Evolutionary conservation across 2,113 vertebrate genomes (phyloP).

Genomic region (Anhinga rufa): DNA sequence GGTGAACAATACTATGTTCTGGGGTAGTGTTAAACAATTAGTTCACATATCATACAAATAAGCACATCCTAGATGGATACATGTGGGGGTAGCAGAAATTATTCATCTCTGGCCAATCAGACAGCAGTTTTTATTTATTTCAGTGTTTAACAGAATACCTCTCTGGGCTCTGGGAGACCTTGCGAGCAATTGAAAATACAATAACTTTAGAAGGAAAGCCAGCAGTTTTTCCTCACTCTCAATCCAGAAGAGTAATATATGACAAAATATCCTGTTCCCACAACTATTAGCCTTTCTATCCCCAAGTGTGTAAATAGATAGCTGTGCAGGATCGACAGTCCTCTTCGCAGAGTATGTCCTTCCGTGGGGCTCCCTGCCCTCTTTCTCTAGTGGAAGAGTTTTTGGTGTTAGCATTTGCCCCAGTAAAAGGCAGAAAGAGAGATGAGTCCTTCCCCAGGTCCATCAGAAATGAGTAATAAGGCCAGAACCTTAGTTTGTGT

Average conservation of each 20-base stretch:
- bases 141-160: constrained; percentile 48
- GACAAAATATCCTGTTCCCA: constrained; percentile 18
- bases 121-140: constrained; percentile 60
- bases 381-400: not conserved
- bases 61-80: constrained; percentile 52
- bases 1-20: constrained; percentile 49
- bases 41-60: constrained; percentile 60
- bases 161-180: constrained; percentile 49
- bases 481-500: not conserved
- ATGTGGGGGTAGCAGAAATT: constrained; percentile 51
- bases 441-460: fast-evolving
- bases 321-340: not conserved
- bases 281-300: not conserved
- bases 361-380: not conserved
- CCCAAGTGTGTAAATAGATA: not conserved
- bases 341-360: not conserved
- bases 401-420: fast-evolving
- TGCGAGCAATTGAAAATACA: constrained; percentile 48
- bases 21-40: constrained; percentile 60
- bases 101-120: constrained; percentile 39
- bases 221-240: constrained; percentile 30
- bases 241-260: constrained; percentile 18
- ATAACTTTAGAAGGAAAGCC: constrained; percentile 47
- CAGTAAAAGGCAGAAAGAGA: not conserved
- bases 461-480: not conserved